Base-by-base conservation (phyloP, 92 coral and sea anemone genomes). In the Montipora capitata region DNA sequence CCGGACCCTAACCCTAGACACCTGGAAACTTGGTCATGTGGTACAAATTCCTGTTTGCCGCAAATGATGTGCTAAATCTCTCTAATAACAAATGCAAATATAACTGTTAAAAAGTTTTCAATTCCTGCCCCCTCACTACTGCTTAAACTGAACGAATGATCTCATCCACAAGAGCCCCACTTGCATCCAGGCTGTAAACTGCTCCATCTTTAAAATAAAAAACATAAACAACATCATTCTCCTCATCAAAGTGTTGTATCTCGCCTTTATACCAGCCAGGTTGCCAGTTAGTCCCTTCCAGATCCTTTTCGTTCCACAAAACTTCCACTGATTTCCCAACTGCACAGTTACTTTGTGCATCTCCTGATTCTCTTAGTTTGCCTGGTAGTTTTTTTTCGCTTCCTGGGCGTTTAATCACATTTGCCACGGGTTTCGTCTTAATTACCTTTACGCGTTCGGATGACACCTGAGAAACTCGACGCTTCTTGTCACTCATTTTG, bases 221-320 rank as follows among this genome's bases (percentile, higher is more conserved):
- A 3, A 76, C 49, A 48, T 62, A 74, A 20, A 76, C 4, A 39
- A 14, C 17, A 40, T 85, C 84, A 17, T 64, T 68, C 62, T 85
- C 75, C 43, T 76, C 89, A 45, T 76, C 84, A 56, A 76, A 76
- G 4, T 10, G 74, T 57, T 85, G 84, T 14, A 85, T 64, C 66
- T 85, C 89, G 18, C 76, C 89, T 7, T 73, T 35, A 48, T 85
- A 85, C 89, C 81, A 85, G 67, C 89, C 89, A 6, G 89, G 76
- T 16, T 16, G 10, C 87, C 87, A 83, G 44, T 83, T 56, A 44
- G 72, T 72, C 49, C 92, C 83, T 81, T 73, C 58, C 62, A 81
- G 68, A 72, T 88, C 88, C 49, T 82, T 68, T 42, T 75, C 83
- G 64, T 82, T 83, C 88, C 88, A 82, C 69, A 82, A 66, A 39